phyloP scores from a whole-genome alignment of 2,797 vertebrate genomes.

The Vireo griseus region DNA sequence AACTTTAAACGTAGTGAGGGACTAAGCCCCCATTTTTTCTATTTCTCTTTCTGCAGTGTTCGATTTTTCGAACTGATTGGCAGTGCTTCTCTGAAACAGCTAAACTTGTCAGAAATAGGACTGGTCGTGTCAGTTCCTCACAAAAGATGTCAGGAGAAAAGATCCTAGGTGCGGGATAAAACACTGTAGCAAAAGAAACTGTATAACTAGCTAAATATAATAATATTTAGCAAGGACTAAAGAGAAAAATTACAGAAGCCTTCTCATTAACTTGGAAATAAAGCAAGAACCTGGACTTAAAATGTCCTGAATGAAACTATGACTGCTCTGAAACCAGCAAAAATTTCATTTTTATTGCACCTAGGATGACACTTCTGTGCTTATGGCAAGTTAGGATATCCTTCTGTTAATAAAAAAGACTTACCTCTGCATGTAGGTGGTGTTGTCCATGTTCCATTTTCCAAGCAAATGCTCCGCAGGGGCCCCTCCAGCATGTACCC shows the following conservation, averaged over 20 bases:
- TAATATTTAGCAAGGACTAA: background rate
- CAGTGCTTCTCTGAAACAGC: background rate
- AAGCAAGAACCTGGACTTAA: background rate
- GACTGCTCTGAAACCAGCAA: background rate
- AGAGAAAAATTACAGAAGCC: background rate
- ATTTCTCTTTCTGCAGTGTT: background rate
- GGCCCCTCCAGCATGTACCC: constrained; percentile 91
- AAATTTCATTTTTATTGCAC: background rate
- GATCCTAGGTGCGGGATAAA: background rate
- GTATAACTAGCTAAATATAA: background rate
- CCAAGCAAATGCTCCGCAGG: constrained; percentile 88
- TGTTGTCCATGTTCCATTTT: constrained; percentile 92
- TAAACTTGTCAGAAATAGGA: background rate
- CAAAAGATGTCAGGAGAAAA: background rate
- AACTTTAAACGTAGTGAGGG: background rate
- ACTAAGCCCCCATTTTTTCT: background rate
- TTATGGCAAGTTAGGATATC: background rate
- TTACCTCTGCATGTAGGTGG: constrained; percentile 92
- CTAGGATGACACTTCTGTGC: background rate
- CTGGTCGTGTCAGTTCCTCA: background rate
- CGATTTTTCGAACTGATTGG: background rate
- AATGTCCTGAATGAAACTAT: background rate
- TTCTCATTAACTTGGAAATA: background rate
- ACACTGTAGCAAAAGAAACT: background rate
- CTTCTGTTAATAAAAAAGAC: background rate